phyloP scores from a whole-genome alignment of 2,797 vertebrate species.

The Pitangus sulphuratus region DNA sequence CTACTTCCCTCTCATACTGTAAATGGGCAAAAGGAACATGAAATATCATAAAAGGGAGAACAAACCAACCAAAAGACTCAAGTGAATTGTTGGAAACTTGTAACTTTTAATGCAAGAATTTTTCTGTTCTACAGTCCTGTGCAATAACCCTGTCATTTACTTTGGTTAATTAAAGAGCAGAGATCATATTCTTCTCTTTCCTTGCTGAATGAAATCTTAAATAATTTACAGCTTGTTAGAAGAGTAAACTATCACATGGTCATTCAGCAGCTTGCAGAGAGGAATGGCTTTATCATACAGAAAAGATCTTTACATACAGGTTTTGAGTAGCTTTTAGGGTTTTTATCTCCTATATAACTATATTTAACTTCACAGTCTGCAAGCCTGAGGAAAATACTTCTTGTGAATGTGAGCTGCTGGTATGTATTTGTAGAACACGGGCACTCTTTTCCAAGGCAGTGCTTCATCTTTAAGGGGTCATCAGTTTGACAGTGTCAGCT shows the following conservation, averaged over 20 bases:
- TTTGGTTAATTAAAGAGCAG: constrained; percentile 56
- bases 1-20: background rate
- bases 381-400: constrained; percentile 1
- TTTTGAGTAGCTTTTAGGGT: constrained; percentile 5
- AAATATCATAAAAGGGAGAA: background rate
- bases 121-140: background rate
- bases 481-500: background rate
- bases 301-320: background rate
- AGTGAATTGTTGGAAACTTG: background rate
- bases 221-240: constrained; percentile 28
- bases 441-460: background rate
- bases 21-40: background rate
- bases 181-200: background rate
- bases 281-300: background rate
- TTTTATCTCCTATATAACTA: constrained; percentile 18
- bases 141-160: background rate
- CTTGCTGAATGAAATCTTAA: background rate
- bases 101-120: background rate
- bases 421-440: background rate
- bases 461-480: background rate
- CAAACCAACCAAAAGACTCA: background rate
- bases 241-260: background rate
- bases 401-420: constrained; percentile 17
- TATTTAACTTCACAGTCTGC: constrained; percentile 43
- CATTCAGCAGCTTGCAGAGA: constrained; percentile 13